Evolutionary conservation across 2,113 vertebrate species (phyloP), one percentile per base, ranked within the genome.

Genomic region (Sterna hirundo): DNA sequence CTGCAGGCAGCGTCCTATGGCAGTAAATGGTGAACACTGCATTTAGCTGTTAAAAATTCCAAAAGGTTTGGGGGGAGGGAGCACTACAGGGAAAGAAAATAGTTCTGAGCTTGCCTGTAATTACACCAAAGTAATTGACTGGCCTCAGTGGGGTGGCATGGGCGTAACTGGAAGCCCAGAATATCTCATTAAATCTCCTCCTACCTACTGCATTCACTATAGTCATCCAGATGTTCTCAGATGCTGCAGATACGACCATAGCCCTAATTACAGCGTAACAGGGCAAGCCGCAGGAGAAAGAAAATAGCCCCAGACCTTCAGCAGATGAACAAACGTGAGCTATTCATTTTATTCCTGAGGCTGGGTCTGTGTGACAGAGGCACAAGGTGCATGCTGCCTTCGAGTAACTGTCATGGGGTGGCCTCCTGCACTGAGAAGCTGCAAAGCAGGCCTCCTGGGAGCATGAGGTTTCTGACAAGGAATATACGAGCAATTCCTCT

Each of bases 121-220:
- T 95, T 88, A 88, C 29, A 44, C 25, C 15, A 51, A 46, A 85
- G 54, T 65, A 88, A 79, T 64, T 89, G 57, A 44, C 81, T 85
- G 87, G 34, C 40, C 57, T 92, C 79, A 62, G 46, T 2, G 1
- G 55, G 71, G 32, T 90, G 40, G 19, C 0, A 13, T 74, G 84
- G 75, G 54, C 0, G 2, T 80, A 88, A 58, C 75, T 83, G 71
- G 86, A 86, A 88, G 36, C 32, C 64, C 66, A 66, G 60, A 86
- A 74, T 71, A 78, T 30, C 38, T 92, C 51, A 69, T 94, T 86
- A 92, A 94, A 90, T 70, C 81, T 93, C 72, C 66, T 93, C 87
- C 87, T 66, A 86, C 79, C 47, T 95, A 61, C 0, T 34, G 32
- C 72, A 78, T 77, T 75, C 14, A 52, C 42, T 26, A 32, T 30